Base-by-base conservation (phyloP, 2,797 vertebrate species). In the Malurus leucopterus region DNA sequence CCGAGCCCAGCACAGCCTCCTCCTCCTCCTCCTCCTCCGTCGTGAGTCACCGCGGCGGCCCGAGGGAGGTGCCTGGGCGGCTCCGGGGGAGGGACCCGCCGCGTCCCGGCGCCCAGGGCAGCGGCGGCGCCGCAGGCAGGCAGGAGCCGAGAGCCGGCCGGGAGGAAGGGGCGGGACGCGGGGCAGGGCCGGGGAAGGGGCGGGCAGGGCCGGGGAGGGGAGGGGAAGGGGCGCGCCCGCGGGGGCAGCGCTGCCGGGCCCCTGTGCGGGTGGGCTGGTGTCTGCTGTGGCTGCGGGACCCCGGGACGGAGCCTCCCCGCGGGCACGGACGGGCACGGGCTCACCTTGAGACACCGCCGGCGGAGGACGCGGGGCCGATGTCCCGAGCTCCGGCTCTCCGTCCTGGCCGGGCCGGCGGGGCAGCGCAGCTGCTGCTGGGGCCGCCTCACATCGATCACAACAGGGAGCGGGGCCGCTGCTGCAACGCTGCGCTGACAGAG, bases 21-120 rank as follows among this genome's bases (percentile, higher is more conserved):
- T 16, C 32, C 69, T 41, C 94, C 94, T 94, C 96, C 96, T 95
- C 96, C 96, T 95, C 96, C 96, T 95, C 96, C 93, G 96, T 87
- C 92, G 96, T 96, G 96, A 96, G 84, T 97, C 97, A 96, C 95
- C 93, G 95, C 95, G 93, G 91, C 92, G 64, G 86, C 80, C 80
- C 90, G 51, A 43, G 82, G 94, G 89, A 75, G 92, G 90, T 32
- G 89, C 88, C 88, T 91, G 80, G 87, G 89, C 91, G 86, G 78
- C 93, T 74, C 91, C 84, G 73, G 74, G 79, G 92, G 92, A 92
- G 92, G 92, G 92, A 85, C 80, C 85, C 91, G 72, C 73, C 80
- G 89, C 58, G 38, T 76, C 90, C 63, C 71, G 75, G 86, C 79
- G 62, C 77, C 87, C 89, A 90, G 84, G 77, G 88, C 90, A 81